Evolutionary conservation across 92 coral and sea anemone genomes (phyloP).

Genomic region (Porites evermanni): DNA sequence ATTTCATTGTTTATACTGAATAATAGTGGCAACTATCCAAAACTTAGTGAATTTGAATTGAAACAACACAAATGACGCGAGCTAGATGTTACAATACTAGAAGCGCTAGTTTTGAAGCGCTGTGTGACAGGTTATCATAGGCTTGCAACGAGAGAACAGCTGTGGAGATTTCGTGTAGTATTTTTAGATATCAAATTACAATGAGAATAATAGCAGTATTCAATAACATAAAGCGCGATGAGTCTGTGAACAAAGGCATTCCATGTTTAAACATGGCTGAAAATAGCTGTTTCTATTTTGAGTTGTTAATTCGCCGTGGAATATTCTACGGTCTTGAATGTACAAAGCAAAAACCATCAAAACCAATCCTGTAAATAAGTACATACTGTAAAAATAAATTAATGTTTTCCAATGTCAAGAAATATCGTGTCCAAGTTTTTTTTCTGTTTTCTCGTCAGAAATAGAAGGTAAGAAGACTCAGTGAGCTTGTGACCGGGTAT

Average conservation of each 20-base stretch:
- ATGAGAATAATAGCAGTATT: conserved; percentile 4
- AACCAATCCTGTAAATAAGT: background rate
- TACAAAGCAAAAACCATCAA: background rate
- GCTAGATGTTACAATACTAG: conserved; percentile 1
- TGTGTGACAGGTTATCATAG: background rate
- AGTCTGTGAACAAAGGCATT: background rate
- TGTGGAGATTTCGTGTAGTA: background rate
- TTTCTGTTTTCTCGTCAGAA: too few species aligned
- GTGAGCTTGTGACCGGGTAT: background rate
- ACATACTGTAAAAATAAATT: too few species aligned
- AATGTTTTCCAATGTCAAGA: background rate
- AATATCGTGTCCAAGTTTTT: background rate
- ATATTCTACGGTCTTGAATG: background rate
- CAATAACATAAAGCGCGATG: background rate
- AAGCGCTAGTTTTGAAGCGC: background rate
- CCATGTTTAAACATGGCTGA: background rate
- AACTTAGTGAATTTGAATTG: conserved; percentile 8
- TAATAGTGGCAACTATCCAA: conserved; percentile 54
- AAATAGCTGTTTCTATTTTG: background rate
- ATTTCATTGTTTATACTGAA: conserved; percentile 32
- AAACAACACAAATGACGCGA: conserved; percentile 24
- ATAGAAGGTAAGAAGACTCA: background rate
- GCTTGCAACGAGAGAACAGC: background rate
- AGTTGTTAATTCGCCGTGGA: background rate
- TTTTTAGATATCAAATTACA: conserved; percentile 35